Evolutionary conservation across 2,113 vertebrate genomes (phyloP).

Genomic region (Rhodinocichla rosea): DNA sequence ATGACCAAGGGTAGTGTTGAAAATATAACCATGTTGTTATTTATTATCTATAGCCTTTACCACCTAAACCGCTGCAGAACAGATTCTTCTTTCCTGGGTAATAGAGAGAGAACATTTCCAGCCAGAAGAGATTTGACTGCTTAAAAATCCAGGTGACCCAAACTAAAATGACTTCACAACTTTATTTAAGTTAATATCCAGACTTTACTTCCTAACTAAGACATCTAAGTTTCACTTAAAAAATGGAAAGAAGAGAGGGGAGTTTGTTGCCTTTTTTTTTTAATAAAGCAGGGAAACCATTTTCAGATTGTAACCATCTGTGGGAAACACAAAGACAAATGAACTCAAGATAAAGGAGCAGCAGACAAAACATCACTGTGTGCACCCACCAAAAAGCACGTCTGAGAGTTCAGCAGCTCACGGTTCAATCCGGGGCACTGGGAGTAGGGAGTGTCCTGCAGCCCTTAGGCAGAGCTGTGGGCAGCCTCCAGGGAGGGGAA

Average conservation of each 20-base stretch:
- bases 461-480: not conserved
- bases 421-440: not conserved
- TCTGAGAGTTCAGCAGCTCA: not conserved
- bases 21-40: not conserved
- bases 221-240: not conserved
- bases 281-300: not conserved
- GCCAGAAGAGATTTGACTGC: not conserved
- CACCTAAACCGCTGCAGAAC: not conserved
- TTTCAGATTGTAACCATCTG: conserved; percentile 24
- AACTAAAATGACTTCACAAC: not conserved
- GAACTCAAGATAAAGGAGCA: not conserved
- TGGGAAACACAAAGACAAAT: conserved; percentile 10
- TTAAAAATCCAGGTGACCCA: not conserved
- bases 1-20: not conserved
- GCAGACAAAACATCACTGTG: not conserved
- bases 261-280: not conserved
- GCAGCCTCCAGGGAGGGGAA: not conserved
- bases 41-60: not conserved
- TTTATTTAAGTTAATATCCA: not conserved
- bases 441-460: not conserved
- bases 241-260: not conserved
- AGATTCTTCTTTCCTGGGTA: not conserved
- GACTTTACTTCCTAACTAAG: not conserved
- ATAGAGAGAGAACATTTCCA: not conserved
- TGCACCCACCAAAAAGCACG: not conserved